A percentile compares a stretch with the other conserved stretches of the same genome.
These are phyloP conservation scores for Drosophila kambysellisi DNA, from an alignment of 2,888 invertebrate genomes.

Conservation along the genomic window DNA sequence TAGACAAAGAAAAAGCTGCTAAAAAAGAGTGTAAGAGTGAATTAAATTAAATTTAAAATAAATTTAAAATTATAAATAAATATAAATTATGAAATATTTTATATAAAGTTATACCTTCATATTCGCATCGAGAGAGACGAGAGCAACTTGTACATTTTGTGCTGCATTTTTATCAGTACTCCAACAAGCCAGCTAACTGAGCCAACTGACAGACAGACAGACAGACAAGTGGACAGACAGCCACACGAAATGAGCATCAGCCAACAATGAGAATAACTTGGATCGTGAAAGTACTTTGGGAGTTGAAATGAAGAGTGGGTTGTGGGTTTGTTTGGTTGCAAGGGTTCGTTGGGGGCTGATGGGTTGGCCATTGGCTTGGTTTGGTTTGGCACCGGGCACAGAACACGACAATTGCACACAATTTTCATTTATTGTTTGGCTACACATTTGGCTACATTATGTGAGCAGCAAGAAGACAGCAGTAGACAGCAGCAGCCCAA, in stretches of 20 bases:
- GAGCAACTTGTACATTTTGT: neutral
- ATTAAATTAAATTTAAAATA: too few species aligned
- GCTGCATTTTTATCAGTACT: neutral
- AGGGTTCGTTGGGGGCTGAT: neutral
- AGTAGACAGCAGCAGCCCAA: slow-evolving; percentile 3
- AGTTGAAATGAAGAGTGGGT: slow-evolving; percentile 19
- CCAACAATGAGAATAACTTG: slow-evolving; percentile 47
- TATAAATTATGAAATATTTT: too few species aligned
- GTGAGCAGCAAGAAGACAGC: slow-evolving; percentile 38
- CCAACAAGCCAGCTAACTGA: slow-evolving; percentile 16
- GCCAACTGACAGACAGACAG: neutral
- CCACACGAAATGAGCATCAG: slow-evolving; percentile 49
- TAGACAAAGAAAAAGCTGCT: neutral
- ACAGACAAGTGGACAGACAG: slow-evolving; percentile 11
- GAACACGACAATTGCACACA: slow-evolving; percentile 77
- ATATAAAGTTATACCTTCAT: neutral
- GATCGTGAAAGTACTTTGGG: slow-evolving; percentile 32
- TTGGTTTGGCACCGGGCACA: slow-evolving; percentile 1
- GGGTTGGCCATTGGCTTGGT: slow-evolving; percentile 12
- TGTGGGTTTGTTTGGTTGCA: neutral
- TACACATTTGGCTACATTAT: slow-evolving; percentile 78
- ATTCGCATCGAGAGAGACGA: neutral
- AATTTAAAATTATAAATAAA: too few species aligned
- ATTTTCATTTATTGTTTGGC: slow-evolving; percentile 80
- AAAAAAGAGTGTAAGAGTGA: too few species aligned